phyloP scores from a whole-genome alignment of 1,140 invertebrate species.

The Rhyzopertha dominica region DNA sequence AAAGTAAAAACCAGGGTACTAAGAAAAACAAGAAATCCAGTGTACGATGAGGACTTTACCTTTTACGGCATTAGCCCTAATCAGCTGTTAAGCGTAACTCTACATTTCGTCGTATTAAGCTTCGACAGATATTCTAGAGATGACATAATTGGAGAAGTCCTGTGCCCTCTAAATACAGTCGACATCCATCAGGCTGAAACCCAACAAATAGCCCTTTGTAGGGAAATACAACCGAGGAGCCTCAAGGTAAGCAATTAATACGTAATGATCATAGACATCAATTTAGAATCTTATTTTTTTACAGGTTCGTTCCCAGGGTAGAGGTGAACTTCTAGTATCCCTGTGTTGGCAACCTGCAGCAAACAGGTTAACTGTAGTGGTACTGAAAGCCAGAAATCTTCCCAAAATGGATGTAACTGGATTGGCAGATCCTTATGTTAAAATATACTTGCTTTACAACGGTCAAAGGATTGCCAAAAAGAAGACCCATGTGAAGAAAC shows the following conservation, averaged over 20 bases:
- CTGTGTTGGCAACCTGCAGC: conserved; percentile 92
- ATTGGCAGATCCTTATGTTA: conserved; percentile 91
- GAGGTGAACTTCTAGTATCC: conserved; percentile 86
- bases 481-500: conserved; percentile 98
- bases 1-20: conserved; percentile 93
- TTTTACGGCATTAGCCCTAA: conserved; percentile 87
- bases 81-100: conserved; percentile 77
- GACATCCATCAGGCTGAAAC: conserved; percentile 75
- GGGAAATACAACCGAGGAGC: conserved; percentile 81
- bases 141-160: conserved; percentile 96
- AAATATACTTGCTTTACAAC: conserved; percentile 90
- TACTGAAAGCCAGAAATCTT: conserved; percentile 87
- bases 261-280: no score
- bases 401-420: conserved; percentile 95
- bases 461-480: conserved; percentile 97
- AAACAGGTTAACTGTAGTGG: conserved; percentile 81
- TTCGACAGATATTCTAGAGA: conserved; percentile 96
- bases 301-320: conserved; percentile 79
- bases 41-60: conserved; percentile 95
- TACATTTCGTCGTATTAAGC: conserved; percentile 92
- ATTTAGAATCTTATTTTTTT: conserved; percentile 16
- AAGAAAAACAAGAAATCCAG: conserved; percentile 84
- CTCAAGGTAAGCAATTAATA: conserved; percentile 62
- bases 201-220: conserved; percentile 68
- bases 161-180: conserved; percentile 73